Evolutionary conservation across 2,113 vertebrate genomes (phyloP), one percentile per base, ranked within the genome.

Genomic region (Hypanus sabinus): DNA sequence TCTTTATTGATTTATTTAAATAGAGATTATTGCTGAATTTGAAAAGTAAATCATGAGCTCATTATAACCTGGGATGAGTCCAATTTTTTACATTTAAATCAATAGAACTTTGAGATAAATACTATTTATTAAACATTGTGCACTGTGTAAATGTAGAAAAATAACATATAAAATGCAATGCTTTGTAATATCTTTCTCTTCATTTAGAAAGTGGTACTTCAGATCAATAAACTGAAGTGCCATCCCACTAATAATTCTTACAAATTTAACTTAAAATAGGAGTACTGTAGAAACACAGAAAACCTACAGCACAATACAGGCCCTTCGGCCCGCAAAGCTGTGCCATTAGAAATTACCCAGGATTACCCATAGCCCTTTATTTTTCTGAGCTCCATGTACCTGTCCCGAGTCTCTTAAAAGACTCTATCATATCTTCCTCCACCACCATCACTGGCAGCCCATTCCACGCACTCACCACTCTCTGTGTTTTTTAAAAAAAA

Each of bases 221-320:
- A 96, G 95, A 95, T 95, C 96, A 95, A 95, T 94, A 94, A 0
- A 20, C 95, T 88, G 95, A 95, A 95, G 95, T 95, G 87, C 94
- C 95, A 95, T 27, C 71, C 95, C 1, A 95, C 95, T 95, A 95
- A 95, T 96, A 94, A 95, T 81, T 95, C 94, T 94, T 96, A 14
- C 77, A 80, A 80, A 36, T n/a, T 95, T 96, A 94, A 95, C 95
- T 96, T 96, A 96, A 95, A 94, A 95, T 96, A 96, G 96, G 80
- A 94, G 95, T 95, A 94, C 77, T 94, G 95, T 46, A 46, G 46
- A 46, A 46, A 46, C 46, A 46, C 0, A 46, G 46, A 46, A 46
- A 46, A 46, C 46, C 46, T 46, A 46, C 46, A 46, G 46, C 46
- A 46, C 46, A 46, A 46, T 46, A 46, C 46, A 46, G 46, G 46